These are phyloP conservation scores for Theonella swinhoei DNA, from an alignment of 37 sponge, comb jelly and placozoan genomes.

Conservation along the genomic window DNA sequence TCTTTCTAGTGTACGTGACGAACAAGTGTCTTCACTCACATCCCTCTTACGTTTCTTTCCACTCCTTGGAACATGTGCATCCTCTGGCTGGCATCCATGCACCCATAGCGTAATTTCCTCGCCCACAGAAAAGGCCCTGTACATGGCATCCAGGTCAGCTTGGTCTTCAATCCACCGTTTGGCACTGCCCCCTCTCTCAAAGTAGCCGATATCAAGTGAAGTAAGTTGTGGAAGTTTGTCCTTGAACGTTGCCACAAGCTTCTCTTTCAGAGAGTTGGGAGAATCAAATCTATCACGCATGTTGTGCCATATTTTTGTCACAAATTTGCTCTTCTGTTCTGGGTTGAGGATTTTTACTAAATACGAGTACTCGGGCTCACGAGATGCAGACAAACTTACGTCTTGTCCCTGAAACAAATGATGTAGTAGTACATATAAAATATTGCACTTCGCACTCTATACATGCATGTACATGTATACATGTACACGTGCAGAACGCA, in stretches of 20 bases:
- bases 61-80: not conserved
- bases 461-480: too few relatives aligned
- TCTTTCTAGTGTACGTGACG: too few relatives aligned
- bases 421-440: too few relatives aligned
- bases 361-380: not conserved
- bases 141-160: conserved; percentile 12
- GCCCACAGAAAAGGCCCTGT: not conserved
- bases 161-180: too few relatives aligned
- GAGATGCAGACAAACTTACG: too few relatives aligned
- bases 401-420: too few relatives aligned
- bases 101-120: conserved; percentile 16
- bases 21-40: too few relatives aligned
- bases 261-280: not conserved
- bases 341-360: not conserved
- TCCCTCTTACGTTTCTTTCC: conserved; percentile 3
- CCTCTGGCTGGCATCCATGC: not conserved
- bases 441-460: too few relatives aligned
- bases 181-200: not conserved
- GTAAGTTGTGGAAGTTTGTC: conserved; percentile 7
- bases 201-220: not conserved
- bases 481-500: too few relatives aligned
- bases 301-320: conserved; percentile 20
- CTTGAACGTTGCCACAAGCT: not conserved
- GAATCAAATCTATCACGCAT: not conserved
- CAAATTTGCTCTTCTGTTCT: conserved; percentile 9